These are phyloP conservation scores for Danio jaintianensis DNA, from an alignment of 2,797 vertebrate species.

Conservation along the genomic window DNA sequence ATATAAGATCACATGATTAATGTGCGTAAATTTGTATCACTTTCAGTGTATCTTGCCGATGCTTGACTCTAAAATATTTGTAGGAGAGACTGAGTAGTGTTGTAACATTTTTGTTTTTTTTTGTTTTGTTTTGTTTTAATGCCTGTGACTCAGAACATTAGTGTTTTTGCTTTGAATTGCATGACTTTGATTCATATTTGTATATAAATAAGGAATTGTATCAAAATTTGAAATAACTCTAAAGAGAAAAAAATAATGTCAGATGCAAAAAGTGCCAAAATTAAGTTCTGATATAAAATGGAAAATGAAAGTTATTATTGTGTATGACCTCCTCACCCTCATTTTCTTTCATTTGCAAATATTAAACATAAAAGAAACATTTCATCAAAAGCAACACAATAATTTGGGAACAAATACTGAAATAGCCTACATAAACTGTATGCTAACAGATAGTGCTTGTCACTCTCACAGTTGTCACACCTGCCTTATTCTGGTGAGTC, in stretches of 20 bases:
- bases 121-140: neutral
- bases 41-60: neutral
- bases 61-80: slow-evolving; percentile 5
- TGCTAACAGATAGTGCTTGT: neutral
- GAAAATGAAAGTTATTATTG: neutral
- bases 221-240: neutral
- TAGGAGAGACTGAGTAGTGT: neutral
- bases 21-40: neutral
- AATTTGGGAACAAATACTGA: neutral
- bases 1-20: slow-evolving; percentile 48
- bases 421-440: neutral
- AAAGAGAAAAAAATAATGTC: neutral
- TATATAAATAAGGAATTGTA: neutral
- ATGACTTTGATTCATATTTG: neutral
- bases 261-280: neutral
- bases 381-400: neutral
- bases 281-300: too few species aligned
- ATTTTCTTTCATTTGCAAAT: neutral
- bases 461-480: neutral
- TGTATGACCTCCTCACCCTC: neutral
- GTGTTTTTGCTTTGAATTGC: neutral
- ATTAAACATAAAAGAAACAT: neutral
- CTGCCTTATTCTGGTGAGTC: neutral
- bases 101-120: neutral
- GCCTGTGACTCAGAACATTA: too few species aligned